phyloP scores from a whole-genome alignment of 1,140 invertebrate genomes.

The Scylla paramamosain region DNA sequence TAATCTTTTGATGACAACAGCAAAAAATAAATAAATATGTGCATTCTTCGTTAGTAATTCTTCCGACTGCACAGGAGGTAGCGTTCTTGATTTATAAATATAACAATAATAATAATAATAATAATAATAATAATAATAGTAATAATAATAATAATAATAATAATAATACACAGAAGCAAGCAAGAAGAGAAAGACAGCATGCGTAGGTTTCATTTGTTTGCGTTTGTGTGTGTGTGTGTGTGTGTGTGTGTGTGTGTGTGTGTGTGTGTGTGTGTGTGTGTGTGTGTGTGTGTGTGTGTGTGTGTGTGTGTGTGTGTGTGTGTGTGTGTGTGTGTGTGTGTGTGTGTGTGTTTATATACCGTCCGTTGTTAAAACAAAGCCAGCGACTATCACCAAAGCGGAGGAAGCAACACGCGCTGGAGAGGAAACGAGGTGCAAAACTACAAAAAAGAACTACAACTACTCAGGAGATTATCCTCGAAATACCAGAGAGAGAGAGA shows the following conservation, averaged over 20 bases:
- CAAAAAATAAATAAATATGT: no score
- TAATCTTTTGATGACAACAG: no score
- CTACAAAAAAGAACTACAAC: not conserved
- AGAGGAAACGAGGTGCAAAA: constrained; percentile 3
- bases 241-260: not conserved
- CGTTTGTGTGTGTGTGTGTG: constrained; percentile 32
- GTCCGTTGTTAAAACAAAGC: not conserved
- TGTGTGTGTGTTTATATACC: no score
- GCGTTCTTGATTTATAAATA: not conserved
- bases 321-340: no score
- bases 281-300: no score
- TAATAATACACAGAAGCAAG: no score
- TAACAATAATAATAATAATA: not conserved
- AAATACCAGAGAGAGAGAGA: constrained; percentile 17
- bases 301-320: no score
- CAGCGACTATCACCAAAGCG: not conserved
- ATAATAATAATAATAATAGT: no score
- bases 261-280: not conserved
- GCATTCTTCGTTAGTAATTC: no score
- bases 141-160: no score
- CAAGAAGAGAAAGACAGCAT: no score
- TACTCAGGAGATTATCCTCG: constrained; percentile 13
- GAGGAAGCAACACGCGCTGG: not conserved
- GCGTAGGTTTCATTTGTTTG: not conserved
- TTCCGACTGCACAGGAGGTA: no score